Conservation (phyloP, 1,140 invertebrate species). For the Dryas iulia region DNA sequence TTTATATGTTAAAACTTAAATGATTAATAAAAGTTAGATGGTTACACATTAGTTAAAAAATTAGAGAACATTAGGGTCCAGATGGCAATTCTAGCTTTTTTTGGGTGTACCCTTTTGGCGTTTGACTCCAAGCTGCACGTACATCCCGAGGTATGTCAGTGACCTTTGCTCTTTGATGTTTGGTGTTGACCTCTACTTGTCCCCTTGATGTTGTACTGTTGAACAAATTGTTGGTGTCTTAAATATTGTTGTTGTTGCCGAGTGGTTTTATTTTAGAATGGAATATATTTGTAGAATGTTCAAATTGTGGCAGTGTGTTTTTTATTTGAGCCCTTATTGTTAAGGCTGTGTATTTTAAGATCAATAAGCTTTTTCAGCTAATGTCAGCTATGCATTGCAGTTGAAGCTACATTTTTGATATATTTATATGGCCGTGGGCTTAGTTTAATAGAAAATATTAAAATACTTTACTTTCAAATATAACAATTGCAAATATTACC, state of each 20-base stretch:
- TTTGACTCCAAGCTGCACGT: slow-evolving; percentile 23
- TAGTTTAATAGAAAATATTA: neutral
- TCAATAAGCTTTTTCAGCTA: neutral
- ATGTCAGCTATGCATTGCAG: neutral
- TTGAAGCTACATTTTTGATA: neutral
- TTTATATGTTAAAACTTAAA: neutral
- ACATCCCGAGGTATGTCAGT: slow-evolving; percentile 23
- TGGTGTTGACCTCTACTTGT: slow-evolving; percentile 26
- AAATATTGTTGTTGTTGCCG: slow-evolving; percentile 5
- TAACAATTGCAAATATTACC: too few species aligned
- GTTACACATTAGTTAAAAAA: neutral
- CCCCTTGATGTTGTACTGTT: slow-evolving; percentile 24
- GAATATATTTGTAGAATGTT: neutral
- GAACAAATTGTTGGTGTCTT: slow-evolving; percentile 12
- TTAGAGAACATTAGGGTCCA: neutral
- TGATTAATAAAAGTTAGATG: neutral
- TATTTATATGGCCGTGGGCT: neutral
- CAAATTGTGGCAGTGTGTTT: neutral
- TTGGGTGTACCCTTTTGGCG: slow-evolving; percentile 26
- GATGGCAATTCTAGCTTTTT: slow-evolving; percentile 34
- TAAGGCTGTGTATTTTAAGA: neutral
- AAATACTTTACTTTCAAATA: too few species aligned
- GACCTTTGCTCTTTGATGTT: slow-evolving; percentile 23
- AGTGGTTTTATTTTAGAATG: slow-evolving; percentile 7
- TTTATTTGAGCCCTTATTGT: neutral